Percentiles rank a stretch among this genome's conserved stretches.
These are phyloP conservation scores for Hydropotes inermis DNA, from an alignment of 2,113 vertebrate genomes.

Conservation along the genomic window DNA sequence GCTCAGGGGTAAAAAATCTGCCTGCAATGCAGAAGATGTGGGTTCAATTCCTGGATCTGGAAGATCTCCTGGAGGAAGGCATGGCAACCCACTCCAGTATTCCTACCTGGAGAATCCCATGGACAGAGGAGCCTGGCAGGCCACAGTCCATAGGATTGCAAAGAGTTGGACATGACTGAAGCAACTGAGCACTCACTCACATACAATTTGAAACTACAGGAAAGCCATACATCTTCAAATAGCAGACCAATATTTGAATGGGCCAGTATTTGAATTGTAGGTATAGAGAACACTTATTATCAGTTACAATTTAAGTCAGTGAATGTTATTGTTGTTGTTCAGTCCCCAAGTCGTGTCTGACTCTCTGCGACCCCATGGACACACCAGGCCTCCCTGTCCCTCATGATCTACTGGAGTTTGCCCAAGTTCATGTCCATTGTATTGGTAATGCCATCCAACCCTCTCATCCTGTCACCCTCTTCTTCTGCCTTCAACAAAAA, in stretches of 20 bases:
- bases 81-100: neutral
- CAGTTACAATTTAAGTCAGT: neutral
- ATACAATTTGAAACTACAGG: neutral
- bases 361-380: neutral
- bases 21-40: neutral
- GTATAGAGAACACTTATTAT: neutral
- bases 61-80: neutral
- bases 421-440: neutral
- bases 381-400: neutral
- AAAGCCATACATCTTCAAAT: neutral
- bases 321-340: neutral
- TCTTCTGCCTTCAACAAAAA: neutral
- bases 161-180: neutral
- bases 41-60: neutral
- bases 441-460: neutral
- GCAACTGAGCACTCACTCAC: neutral
- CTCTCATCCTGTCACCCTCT: neutral
- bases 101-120: neutral
- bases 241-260: neutral
- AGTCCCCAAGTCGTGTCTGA: neutral
- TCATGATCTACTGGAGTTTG: neutral
- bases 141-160: neutral
- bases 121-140: neutral
- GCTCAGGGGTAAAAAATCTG: neutral
- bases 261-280: neutral